phyloP scores from a whole-genome alignment of 2,797 vertebrate genomes.

The Heteromormyrus szaboi region DNA sequence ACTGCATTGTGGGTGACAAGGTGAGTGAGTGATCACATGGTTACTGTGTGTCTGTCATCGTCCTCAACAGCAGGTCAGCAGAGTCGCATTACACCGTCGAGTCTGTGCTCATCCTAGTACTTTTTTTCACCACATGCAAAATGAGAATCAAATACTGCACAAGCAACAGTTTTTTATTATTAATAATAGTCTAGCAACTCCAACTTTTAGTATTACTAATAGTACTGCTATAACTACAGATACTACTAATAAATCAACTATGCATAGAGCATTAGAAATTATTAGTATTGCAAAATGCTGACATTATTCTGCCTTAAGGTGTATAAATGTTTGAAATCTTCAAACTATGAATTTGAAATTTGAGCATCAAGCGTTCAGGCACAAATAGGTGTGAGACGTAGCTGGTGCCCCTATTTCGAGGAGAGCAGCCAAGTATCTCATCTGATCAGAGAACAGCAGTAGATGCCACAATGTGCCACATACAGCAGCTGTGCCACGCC shows the following conservation, averaged over 20 bases:
- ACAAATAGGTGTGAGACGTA: neutral
- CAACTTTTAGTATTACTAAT: neutral
- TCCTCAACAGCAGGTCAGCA: neutral
- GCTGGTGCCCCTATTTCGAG: neutral
- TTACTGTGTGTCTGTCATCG: neutral
- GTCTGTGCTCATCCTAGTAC: neutral
- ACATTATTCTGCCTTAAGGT: neutral
- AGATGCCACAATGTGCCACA: neutral
- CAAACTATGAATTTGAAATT: neutral
- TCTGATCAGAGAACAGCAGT: neutral
- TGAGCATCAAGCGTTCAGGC: neutral
- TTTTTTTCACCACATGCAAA: neutral
- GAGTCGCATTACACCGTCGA: neutral
- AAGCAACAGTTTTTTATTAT: neutral
- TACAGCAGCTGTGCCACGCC: neutral
- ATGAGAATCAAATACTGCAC: neutral
- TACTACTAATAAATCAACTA: neutral
- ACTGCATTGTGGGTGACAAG: neutral
- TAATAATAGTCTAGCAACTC: neutral
- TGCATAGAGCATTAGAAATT: neutral
- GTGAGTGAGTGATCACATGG: conserved; percentile 8
- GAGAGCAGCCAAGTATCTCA: neutral
- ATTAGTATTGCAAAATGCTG: neutral
- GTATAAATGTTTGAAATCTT: neutral
- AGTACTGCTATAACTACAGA: neutral